Base-by-base conservation (phyloP, 2,797 vertebrate species). In the Lacerta bilineata region DNA sequence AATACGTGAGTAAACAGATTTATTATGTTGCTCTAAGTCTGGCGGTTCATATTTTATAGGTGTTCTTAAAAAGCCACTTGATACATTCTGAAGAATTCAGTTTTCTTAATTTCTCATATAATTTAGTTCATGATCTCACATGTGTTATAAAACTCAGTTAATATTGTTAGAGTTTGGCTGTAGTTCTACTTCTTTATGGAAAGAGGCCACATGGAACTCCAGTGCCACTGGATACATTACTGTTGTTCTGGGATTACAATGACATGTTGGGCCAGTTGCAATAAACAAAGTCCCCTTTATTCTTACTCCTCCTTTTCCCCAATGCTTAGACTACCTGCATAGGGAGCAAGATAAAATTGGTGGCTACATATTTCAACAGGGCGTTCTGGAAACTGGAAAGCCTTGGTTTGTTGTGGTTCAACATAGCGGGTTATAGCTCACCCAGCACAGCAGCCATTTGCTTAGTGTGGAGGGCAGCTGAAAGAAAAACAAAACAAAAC, bases 1-100 rank as follows among this genome's bases (percentile, higher is more conserved):
- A 99, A 99, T 99, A 99, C 13, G 99, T 99, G 95, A 97, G 98
- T 98, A 88, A 86, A 69, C 15, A 50, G 84, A 80, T 20, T 90
- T 93, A 78, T 85, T 27, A 17, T 43, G 13, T 89, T 69, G 36
- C 8, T 36, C 18, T 11, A 66, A 27, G 5, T 11, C 10, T 82
- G 11, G 23, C 29, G 55, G 11, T 78, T 78, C 27, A 66, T 33
- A 39, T 68, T 71, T 43, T 20, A 25, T 69, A 81, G 78, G 1
- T 17, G 55, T 66, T 13, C 29, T 74, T 87, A 64, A 29, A 81
- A 76, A 59, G n/a, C 72, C 69, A 59, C 66, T 71, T 92, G 69
- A 78, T 27, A 86, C n/a, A 43, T 83, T 86, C 43, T 68, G n/a
- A 50, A 13, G 41, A 64, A 79, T 27, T 50, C 15, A 78, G 41